These are phyloP conservation scores for Polypterus bichir DNA, from an alignment of 2,113 vertebrate species.

Conservation along the genomic window DNA sequence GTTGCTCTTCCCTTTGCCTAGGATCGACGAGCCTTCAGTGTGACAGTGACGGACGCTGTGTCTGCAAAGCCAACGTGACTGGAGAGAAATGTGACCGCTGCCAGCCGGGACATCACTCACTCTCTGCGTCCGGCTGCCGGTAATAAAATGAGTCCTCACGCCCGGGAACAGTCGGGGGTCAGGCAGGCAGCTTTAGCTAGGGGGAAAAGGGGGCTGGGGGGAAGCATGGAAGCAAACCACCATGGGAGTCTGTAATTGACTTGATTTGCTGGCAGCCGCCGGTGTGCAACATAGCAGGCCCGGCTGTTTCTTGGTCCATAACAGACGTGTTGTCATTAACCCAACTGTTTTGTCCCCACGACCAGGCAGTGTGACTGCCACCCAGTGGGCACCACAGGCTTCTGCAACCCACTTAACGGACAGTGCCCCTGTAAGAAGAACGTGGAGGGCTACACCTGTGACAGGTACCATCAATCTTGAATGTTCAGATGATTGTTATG, in stretches of 20 bases:
- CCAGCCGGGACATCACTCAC: slow-evolving; percentile 69
- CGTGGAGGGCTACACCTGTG: slow-evolving; percentile 70
- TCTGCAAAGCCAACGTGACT: slow-evolving; percentile 59
- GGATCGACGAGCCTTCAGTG: slow-evolving; percentile 74
- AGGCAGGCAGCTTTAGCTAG: no score
- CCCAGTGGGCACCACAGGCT: slow-evolving; percentile 48
- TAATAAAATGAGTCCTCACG: slow-evolving; percentile 30
- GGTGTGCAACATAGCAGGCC: no score
- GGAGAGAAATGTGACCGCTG: slow-evolving; percentile 82
- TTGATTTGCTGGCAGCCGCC: no score
- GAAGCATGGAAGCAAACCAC: no score
- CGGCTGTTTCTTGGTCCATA: no score
- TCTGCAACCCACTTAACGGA: slow-evolving; percentile 64
- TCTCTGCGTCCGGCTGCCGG: slow-evolving; percentile 82
- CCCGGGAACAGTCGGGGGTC: no score
- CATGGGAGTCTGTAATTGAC: no score
- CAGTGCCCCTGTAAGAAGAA: slow-evolving; percentile 65
- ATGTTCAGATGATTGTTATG: not conserved
- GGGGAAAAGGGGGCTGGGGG: no score
- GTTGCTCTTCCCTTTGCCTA: slow-evolving; percentile 18
- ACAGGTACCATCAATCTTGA: slow-evolving; percentile 43
- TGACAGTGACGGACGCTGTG: slow-evolving; percentile 51
- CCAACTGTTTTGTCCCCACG: slow-evolving; percentile 4
- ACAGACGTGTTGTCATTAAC: no score
- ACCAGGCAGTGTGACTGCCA: slow-evolving; percentile 66